Conservation (phyloP, 2,888 invertebrate genomes). For the Drosophila subquinaria region DNA sequence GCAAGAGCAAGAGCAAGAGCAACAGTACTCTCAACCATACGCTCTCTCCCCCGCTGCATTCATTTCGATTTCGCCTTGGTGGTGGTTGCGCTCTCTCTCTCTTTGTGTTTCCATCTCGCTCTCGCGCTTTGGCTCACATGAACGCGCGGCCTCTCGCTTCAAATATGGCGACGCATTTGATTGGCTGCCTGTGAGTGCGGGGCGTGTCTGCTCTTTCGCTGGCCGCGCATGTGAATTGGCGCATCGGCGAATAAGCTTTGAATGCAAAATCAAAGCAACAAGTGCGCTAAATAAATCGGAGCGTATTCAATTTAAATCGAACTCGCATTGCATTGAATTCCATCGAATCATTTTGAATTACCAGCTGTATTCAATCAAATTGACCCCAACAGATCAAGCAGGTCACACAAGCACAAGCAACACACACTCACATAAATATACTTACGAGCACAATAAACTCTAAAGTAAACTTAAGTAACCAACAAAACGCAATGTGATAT, state of each 20-base stretch:
- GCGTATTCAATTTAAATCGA: slow-evolving; percentile 37
- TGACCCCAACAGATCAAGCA: slow-evolving; percentile 37
- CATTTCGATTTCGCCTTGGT: slow-evolving; percentile 53
- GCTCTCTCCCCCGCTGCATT: slow-evolving; percentile 57
- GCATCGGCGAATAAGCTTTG: slow-evolving; percentile 45
- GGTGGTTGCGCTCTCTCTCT: slow-evolving; percentile 24
- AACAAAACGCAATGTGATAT: slow-evolving; percentile 77
- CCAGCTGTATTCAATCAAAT: slow-evolving; percentile 57
- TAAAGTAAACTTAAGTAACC: slow-evolving; percentile 58
- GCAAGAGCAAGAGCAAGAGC: slow-evolving; percentile 14
- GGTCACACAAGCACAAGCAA: slow-evolving; percentile 17
- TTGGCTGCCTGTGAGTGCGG: slow-evolving; percentile 54
- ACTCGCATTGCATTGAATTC: slow-evolving; percentile 49
- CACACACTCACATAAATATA: background rate
- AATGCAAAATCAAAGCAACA: slow-evolving; percentile 60
- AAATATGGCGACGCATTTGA: slow-evolving; percentile 73
- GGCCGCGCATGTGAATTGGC: slow-evolving; percentile 45
- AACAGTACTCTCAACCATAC: slow-evolving; percentile 25
- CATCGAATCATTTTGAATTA: slow-evolving; percentile 62
- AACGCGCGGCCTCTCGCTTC: slow-evolving; percentile 63
- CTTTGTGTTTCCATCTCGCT: slow-evolving; percentile 1
- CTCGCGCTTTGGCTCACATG: slow-evolving; percentile 18
- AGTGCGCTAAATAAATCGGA: slow-evolving; percentile 57
- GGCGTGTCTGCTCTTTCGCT: slow-evolving; percentile 35
- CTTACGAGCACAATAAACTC: slow-evolving; percentile 34